These are phyloP conservation scores for Resseliella maxima DNA, from an alignment of 2,888 invertebrate species.

Conservation along the genomic window DNA sequence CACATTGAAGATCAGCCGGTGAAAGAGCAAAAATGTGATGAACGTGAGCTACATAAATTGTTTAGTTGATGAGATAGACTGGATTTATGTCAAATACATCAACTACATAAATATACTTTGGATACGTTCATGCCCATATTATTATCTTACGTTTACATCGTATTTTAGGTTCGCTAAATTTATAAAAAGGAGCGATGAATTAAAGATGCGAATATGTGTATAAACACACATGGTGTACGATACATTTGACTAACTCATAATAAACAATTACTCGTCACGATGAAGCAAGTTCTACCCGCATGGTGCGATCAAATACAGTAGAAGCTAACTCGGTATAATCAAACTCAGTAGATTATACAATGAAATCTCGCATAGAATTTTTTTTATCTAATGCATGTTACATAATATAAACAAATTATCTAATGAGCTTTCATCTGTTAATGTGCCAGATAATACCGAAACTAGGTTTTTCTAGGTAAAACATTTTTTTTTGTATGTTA, in stretches of 20 bases:
- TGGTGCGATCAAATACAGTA: too few species aligned
- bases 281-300: too few species aligned
- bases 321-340: too few species aligned
- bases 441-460: background rate
- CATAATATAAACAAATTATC: background rate
- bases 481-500: too few species aligned
- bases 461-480: background rate
- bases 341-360: background rate
- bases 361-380: background rate
- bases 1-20: background rate
- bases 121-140: background rate
- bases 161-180: background rate
- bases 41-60: background rate
- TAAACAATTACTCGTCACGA: background rate
- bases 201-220: background rate
- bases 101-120: slow-evolving; percentile 16
- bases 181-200: background rate
- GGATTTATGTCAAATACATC: slow-evolving; percentile 9
- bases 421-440: background rate
- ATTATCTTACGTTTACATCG: background rate
- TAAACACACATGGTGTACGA: background rate
- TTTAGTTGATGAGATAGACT: background rate
- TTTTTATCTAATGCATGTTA: too few species aligned
- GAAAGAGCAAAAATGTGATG: background rate
- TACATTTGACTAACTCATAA: background rate